Evolutionary conservation across 2,113 vertebrate species (phyloP).

Genomic region (Raphicerus campestris): DNA sequence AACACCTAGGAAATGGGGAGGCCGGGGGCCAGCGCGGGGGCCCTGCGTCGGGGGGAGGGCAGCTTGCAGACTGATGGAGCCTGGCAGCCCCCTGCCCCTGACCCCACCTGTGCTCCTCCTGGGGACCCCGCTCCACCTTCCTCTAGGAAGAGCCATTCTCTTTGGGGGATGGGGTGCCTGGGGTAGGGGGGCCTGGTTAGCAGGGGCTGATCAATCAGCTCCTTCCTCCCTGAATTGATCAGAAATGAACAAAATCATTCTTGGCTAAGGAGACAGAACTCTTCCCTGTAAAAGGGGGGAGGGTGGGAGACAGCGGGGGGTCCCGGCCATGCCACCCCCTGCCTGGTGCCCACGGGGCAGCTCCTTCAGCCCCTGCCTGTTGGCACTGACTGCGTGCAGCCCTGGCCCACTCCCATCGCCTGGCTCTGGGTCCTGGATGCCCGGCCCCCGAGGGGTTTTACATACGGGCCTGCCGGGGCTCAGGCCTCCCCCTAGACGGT

Average conservation of each 20-base stretch:
- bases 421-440: not conserved
- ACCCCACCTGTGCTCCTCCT: not conserved
- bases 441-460: not conserved
- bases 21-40: too few species aligned
- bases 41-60: accelerated
- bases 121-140: not conserved
- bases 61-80: not conserved
- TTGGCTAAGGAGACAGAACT: conserved; percentile 75
- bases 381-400: not conserved
- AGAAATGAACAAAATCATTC: conserved; percentile 79
- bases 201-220: conserved; percentile 61
- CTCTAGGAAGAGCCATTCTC: not conserved
- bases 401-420: not conserved
- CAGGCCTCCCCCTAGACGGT: not conserved
- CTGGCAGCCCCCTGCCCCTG: not conserved
- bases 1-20: not conserved
- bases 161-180: not conserved
- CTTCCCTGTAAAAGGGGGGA: conserved; percentile 67
- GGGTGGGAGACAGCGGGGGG: not conserved
- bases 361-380: accelerated
- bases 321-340: not conserved
- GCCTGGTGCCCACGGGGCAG: not conserved
- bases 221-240: conserved; percentile 75
- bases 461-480: not conserved
- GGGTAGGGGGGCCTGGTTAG: not conserved